phyloP scores from a whole-genome alignment of 2,113 vertebrate species.

The Saimiri boliviensis region DNA sequence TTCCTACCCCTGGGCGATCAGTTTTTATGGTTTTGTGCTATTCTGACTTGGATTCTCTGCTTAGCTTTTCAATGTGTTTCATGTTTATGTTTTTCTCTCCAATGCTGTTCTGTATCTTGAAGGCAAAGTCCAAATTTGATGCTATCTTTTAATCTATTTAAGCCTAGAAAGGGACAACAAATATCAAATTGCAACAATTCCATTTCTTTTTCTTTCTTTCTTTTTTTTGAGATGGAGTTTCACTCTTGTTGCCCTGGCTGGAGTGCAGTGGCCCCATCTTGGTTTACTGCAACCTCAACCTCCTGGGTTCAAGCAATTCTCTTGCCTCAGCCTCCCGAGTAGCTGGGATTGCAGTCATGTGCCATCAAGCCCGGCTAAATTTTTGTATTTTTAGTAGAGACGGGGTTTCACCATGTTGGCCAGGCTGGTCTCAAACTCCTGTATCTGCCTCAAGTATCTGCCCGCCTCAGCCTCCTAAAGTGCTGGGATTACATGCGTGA shows the following conservation, averaged over 20 bases:
- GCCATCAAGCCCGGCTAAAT: not conserved
- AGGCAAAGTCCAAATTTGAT: not conserved
- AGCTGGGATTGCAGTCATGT: no score
- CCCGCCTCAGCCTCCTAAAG: no score
- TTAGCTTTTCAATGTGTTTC: not conserved
- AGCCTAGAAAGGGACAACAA: not conserved
- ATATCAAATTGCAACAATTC: not conserved
- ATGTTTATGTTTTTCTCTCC: not conserved
- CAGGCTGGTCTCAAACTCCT: no score
- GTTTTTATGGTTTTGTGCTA: not conserved
- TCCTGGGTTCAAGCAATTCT: no score
- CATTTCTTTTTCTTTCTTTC: not conserved
- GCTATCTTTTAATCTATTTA: not conserved
- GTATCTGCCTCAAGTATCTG: no score
- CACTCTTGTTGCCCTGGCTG: no score
- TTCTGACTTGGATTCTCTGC: not conserved
- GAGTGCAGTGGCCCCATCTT: no score
- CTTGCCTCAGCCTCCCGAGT: no score
- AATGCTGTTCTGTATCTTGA: not conserved
- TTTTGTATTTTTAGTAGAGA: not conserved
- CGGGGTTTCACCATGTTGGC: not conserved
- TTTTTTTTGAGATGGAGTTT: not conserved
- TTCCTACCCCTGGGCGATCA: not conserved
- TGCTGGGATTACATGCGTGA: no score
- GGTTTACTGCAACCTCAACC: no score